These are phyloP conservation scores for Taeniopygia guttata DNA, from an alignment of 2,797 vertebrate species.

Conservation along the genomic window DNA sequence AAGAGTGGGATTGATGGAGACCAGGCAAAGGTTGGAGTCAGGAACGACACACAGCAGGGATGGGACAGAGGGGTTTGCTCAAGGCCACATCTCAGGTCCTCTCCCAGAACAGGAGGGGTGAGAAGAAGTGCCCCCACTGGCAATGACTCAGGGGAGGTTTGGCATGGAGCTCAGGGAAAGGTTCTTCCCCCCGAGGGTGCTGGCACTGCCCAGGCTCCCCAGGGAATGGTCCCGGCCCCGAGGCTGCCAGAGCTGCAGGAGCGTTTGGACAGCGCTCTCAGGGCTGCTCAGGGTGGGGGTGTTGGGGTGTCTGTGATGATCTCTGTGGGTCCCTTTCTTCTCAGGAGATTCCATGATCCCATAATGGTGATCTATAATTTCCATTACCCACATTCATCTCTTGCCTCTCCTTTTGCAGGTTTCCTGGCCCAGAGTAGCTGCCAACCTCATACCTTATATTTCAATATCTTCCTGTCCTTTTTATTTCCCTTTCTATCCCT, in stretches of 20 bases:
- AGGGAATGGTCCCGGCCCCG: neutral
- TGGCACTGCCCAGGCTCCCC: neutral
- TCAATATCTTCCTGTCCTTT: neutral
- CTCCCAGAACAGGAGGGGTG: neutral
- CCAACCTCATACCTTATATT: neutral
- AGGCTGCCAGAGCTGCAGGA: neutral
- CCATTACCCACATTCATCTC: neutral
- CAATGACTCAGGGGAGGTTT: neutral
- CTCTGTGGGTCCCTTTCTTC: rapidly evolving
- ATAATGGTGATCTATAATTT: neutral
- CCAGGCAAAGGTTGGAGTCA: neutral
- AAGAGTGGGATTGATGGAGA: neutral
- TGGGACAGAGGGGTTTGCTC: neutral
- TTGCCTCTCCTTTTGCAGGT: neutral
- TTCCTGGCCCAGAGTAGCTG: neutral
- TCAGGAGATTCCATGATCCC: neutral
- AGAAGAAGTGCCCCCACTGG: neutral
- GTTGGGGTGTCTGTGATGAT: neutral
- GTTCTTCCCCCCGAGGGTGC: neutral
- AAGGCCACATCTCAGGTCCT: neutral
- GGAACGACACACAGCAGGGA: neutral
- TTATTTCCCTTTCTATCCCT: neutral
- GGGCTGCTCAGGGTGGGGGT: neutral
- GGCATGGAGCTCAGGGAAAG: neutral
- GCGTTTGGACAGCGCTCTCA: neutral